Evolutionary conservation across 2,888 invertebrate species (phyloP), one percentile per base, ranked within the genome.

Genomic region (Nemurella pictetii): DNA sequence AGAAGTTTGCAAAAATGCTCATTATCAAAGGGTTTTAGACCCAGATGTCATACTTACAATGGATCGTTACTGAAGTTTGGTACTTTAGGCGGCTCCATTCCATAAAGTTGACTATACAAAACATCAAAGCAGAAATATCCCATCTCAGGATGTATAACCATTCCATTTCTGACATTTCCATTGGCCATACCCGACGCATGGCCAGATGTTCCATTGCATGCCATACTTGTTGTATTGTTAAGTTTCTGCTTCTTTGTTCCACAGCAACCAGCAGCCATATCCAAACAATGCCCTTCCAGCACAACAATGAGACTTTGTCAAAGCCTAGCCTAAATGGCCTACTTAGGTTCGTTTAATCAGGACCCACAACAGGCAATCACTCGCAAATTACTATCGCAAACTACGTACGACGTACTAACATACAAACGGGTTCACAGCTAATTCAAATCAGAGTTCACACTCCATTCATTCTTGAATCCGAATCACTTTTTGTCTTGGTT

Each of bases 71-170:
- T 96, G 91, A 99, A 99, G 91, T 94, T 93, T 89, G 98, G 98
- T 88, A 95, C 93, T 91, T 95, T 96, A 88, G 99, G 99, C 88
- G 97, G 95, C 88, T 98, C 97, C 90, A 96, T 93, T 90, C 96
- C 96, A 92, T 98, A 96, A 89, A 99, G 93, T 92, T 98, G 97
- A 91, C 95, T 95, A 91, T 98, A 96, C 88, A 99, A 94, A 88
- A 99, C 98, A 92, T 99, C 99, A 93, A 99, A 99, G 94, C 99
- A 99, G 93, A 96, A 99, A 93, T 96, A 97, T 90, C 98, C 98
- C 99, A 99, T 99, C 91, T 99, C 98, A 87, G 96, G 95, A 90
- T 95, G 94, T 88, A 96, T 97, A 88, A 98, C 95, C 90, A 91
- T 90, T 84, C 91, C 91, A 88, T 92, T 93, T 87, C 90, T 90